These are phyloP conservation scores for Cylloceria caligata DNA, from an alignment of 2,888 invertebrate species.

Conservation along the genomic window DNA sequence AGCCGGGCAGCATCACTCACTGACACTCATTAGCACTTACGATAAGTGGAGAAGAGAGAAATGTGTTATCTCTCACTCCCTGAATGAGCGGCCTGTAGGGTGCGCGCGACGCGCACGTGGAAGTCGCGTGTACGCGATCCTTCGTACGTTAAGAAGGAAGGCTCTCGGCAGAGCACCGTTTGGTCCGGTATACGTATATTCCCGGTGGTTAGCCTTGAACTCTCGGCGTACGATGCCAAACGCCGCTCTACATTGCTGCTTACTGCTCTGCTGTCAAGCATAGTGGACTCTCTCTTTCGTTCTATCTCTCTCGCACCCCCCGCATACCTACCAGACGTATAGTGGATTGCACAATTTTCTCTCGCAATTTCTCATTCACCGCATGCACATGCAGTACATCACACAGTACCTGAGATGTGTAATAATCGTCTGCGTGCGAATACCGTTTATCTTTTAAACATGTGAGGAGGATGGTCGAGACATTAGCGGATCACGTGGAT, in stretches of 20 bases:
- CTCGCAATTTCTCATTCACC: slow-evolving; percentile 47
- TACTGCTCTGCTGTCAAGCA: slow-evolving; percentile 63
- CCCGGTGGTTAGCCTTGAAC: slow-evolving; percentile 82
- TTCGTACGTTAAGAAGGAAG: slow-evolving; percentile 58
- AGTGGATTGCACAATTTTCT: slow-evolving; percentile 63
- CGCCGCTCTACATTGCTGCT: slow-evolving; percentile 70
- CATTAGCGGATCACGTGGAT: no score
- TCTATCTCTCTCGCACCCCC: slow-evolving; percentile 60
- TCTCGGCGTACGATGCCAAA: slow-evolving; percentile 77
- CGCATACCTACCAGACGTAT: slow-evolving; percentile 50
- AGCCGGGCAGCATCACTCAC: slow-evolving; percentile 12
- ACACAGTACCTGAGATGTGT: not conserved
- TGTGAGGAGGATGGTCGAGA: not conserved
- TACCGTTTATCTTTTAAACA: no score
- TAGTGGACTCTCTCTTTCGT: slow-evolving; percentile 60
- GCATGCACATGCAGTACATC: slow-evolving; percentile 9
- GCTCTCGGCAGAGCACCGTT: slow-evolving; percentile 57
- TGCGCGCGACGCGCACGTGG: slow-evolving; percentile 57
- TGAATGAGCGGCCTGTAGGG: slow-evolving; percentile 49
- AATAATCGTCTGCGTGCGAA: not conserved
- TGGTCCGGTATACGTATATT: slow-evolving; percentile 49
- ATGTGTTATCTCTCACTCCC: slow-evolving; percentile 19
- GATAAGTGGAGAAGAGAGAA: not conserved
- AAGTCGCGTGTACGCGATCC: slow-evolving; percentile 51
- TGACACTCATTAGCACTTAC: not conserved